phyloP scores from a whole-genome alignment of 2,888 invertebrate genomes.

The Troides aeacus region DNA sequence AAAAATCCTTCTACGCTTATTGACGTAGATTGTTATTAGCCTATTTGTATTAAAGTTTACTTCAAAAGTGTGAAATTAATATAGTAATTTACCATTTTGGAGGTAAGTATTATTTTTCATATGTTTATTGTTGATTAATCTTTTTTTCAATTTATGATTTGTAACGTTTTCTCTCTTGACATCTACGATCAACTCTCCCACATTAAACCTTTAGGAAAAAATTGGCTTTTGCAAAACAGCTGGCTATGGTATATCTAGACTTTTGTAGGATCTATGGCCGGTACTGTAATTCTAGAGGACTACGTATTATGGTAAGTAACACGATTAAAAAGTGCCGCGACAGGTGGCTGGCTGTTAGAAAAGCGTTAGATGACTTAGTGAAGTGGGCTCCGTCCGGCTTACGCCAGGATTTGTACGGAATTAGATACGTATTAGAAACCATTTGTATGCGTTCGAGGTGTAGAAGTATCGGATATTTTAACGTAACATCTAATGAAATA shows the following conservation, averaged over 20 bases:
- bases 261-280: constrained; percentile 43
- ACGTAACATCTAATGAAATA: background rate
- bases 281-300: constrained; percentile 73
- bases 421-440: constrained; percentile 23
- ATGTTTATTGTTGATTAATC: no score
- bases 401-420: constrained; percentile 25
- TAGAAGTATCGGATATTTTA: background rate
- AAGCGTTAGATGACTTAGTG: constrained; percentile 52
- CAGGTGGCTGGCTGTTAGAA: constrained; percentile 74
- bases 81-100: no score
- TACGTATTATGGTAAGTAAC: constrained; percentile 70
- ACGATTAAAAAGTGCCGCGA: constrained; percentile 72
- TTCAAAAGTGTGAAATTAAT: background rate
- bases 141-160: no score
- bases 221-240: background rate
- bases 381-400: constrained; percentile 19
- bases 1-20: background rate
- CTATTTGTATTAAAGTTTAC: background rate
- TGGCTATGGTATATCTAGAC: constrained; percentile 15
- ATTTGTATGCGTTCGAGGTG: background rate
- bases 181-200: no score
- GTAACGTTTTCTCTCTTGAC: no score
- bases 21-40: background rate
- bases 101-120: no score
- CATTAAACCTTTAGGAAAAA: no score